Evolutionary conservation across 1,140 invertebrate genomes (phyloP).

Genomic region (Eurosta solidaginis): DNA sequence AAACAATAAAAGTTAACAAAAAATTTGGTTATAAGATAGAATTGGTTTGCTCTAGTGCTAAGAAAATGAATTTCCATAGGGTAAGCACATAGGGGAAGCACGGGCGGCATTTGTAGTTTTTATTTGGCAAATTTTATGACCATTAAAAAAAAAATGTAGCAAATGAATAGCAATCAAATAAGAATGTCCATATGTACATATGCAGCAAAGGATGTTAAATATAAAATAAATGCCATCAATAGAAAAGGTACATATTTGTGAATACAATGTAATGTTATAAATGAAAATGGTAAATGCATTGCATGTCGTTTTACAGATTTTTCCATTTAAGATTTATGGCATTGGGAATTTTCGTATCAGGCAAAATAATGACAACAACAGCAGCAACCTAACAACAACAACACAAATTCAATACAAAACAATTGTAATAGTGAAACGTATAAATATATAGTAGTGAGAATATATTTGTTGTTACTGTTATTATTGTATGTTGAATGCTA

Average conservation of each 20-base stretch:
- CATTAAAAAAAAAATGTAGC: neutral
- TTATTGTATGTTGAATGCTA: neutral
- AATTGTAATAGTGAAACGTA: neutral
- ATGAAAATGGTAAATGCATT: slow-evolving; percentile 14
- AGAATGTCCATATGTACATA: neutral
- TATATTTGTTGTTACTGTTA: neutral
- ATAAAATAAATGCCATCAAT: neutral
- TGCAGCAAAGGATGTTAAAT: neutral
- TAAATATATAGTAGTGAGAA: neutral
- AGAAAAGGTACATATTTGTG: neutral
- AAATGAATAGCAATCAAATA: neutral
- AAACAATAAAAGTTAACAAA: neutral
- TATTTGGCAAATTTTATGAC: slow-evolving; percentile 6
- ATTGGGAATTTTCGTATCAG: neutral
- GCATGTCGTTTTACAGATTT: slow-evolving; percentile 25
- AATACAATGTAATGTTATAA: slow-evolving; percentile 8
- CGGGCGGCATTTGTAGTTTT: neutral
- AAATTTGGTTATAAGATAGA: neutral
- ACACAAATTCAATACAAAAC: neutral
- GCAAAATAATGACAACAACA: neutral
- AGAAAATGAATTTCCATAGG: neutral
- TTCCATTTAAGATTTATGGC: slow-evolving; percentile 20
- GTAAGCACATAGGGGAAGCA: too few species aligned
- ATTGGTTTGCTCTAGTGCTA: neutral
- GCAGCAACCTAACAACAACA: too few species aligned